Conservation (phyloP, 2,888 invertebrate species). For the Gisinianus flammeolus region DNA sequence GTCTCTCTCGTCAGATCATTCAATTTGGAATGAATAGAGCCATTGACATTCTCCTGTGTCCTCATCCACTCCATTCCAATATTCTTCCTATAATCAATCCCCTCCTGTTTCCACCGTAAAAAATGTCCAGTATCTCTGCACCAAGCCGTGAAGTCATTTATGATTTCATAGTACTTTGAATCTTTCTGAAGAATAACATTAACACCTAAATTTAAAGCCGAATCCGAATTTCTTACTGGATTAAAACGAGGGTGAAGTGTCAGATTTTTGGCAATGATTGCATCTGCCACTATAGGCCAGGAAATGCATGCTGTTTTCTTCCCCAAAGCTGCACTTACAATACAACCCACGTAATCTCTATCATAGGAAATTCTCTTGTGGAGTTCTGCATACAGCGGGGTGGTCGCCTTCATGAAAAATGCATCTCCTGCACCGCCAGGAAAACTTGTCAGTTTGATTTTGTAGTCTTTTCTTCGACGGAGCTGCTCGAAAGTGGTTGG, state of each 20-base stretch:
- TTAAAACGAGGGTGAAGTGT: background rate
- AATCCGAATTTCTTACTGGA: background rate
- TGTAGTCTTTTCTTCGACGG: background rate
- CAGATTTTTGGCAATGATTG: slow-evolving; percentile 13
- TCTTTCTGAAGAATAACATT: background rate
- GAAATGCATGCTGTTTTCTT: background rate
- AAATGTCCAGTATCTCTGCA: background rate
- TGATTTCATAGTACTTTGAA: background rate
- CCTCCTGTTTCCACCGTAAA: background rate
- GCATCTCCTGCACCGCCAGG: background rate
- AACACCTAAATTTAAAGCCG: background rate
- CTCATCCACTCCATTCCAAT: background rate
- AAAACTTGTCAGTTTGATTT: background rate
- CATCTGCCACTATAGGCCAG: background rate
- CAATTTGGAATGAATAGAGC: background rate
- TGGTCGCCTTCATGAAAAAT: background rate
- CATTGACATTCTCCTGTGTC: background rate
- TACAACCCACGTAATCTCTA: background rate
- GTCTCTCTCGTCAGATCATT: background rate
- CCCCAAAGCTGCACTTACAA: background rate
- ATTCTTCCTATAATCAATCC: background rate
- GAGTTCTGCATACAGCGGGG: background rate
- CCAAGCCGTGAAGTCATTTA: background rate
- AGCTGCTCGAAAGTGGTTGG: slow-evolving; percentile 3
- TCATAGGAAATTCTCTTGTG: background rate